Evolutionary conservation across 2,113 vertebrate species (phyloP).

Genomic region (Cochlearius cochlearius): DNA sequence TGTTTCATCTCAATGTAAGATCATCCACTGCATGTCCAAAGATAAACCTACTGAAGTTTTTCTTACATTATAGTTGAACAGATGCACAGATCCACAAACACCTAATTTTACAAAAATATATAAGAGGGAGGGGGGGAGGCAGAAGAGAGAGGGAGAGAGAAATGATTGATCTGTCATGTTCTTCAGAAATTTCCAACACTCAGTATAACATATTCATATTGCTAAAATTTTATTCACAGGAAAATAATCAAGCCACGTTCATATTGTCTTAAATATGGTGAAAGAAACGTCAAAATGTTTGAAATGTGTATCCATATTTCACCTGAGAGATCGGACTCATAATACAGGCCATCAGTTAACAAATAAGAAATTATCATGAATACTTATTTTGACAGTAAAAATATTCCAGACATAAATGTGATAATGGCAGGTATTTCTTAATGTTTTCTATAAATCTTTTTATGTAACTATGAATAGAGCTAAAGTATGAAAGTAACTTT

Average conservation of each 20-base stretch:
- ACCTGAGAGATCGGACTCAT: neutral
- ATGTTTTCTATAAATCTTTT: neutral
- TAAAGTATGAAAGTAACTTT: neutral
- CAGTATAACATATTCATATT: neutral
- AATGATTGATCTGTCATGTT: neutral
- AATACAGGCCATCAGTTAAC: neutral
- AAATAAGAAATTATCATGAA: neutral
- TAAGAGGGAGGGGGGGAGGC: rapidly evolving
- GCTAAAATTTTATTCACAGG: neutral
- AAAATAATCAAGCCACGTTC: neutral
- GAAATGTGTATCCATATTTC: neutral
- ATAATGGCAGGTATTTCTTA: neutral
- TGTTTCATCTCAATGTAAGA: neutral
- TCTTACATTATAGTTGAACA: neutral
- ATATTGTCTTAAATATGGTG: neutral
- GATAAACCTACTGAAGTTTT: neutral
- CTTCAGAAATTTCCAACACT: neutral
- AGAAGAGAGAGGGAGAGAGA: neutral
- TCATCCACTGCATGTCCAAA: neutral
- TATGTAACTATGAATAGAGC: neutral
- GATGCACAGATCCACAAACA: neutral
- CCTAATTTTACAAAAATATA: neutral
- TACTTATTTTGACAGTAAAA: neutral
- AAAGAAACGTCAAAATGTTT: neutral
- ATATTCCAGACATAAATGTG: neutral